Conservation (phyloP, 2,888 invertebrate genomes). For the Drosophila peninsularis region DNA sequence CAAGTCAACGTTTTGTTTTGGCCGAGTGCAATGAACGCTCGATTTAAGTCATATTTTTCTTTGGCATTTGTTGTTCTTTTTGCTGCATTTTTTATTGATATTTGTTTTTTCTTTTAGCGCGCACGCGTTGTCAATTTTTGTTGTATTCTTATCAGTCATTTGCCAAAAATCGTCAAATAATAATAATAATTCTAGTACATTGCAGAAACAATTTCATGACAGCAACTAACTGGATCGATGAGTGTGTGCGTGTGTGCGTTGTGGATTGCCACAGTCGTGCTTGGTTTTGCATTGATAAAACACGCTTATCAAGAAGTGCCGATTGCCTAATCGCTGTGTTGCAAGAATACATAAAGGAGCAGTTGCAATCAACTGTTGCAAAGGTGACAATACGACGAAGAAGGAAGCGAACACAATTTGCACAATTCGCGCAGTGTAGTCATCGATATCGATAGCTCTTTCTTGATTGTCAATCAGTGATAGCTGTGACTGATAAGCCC, state of each 20-base stretch:
- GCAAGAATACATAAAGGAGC: constrained; percentile 41
- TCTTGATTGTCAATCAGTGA: constrained; percentile 36
- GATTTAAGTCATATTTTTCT: constrained; percentile 32
- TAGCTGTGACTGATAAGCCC: constrained; percentile 63
- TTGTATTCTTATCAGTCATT: constrained; percentile 67
- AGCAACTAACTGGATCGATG: constrained; percentile 7
- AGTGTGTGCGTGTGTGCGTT: not conserved
- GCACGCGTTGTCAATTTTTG: constrained; percentile 32
- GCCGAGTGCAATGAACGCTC: constrained; percentile 70
- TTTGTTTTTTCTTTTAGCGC: constrained; percentile 67
- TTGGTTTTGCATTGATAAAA: constrained; percentile 8
- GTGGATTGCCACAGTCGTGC: constrained; percentile 35
- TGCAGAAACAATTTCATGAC: constrained; percentile 5
- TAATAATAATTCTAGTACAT: constrained; percentile 13
- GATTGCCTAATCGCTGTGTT: constrained; percentile 37
- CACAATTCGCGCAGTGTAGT: constrained; percentile 40
- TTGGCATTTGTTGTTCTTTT: constrained; percentile 32
- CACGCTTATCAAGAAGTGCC: constrained; percentile 24
- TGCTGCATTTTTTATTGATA: constrained; percentile 23
- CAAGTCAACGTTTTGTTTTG: constrained; percentile 44
- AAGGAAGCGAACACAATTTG: constrained; percentile 39
- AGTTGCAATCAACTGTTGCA: constrained; percentile 24
- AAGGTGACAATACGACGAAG: constrained; percentile 31
- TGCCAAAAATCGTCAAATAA: constrained; percentile 31
- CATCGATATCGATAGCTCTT: constrained; percentile 51